Conservation (phyloP, 2,888 invertebrate species). For the Heliconius erato region DNA sequence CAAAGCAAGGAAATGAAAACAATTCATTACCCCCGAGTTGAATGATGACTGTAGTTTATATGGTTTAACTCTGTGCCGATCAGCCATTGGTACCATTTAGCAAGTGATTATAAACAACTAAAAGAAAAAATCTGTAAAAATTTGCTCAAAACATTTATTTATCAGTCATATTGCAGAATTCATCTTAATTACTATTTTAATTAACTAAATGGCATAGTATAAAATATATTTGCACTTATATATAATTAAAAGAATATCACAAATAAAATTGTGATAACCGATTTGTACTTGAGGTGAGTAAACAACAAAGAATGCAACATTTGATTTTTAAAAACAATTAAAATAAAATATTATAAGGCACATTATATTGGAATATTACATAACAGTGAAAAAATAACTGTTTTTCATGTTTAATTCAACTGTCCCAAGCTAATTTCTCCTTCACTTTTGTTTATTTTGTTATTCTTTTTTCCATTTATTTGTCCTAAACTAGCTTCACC, state of each 20-base stretch:
- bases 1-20: too few relatives aligned
- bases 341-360: slow-evolving; percentile 40
- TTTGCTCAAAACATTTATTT: slow-evolving; percentile 60
- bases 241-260: slow-evolving; percentile 59
- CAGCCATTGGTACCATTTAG: neutral
- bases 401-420: slow-evolving; percentile 25
- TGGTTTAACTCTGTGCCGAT: too few relatives aligned
- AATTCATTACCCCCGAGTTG: too few relatives aligned
- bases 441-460: slow-evolving; percentile 60
- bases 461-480: slow-evolving; percentile 54
- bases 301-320: slow-evolving; percentile 53
- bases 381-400: slow-evolving; percentile 12
- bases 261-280: slow-evolving; percentile 65
- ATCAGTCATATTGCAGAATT: slow-evolving; percentile 60
- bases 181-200: slow-evolving; percentile 36
- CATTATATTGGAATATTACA: slow-evolving; percentile 25
- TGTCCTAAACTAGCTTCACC: slow-evolving; percentile 72
- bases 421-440: slow-evolving; percentile 69
- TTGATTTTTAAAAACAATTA: slow-evolving; percentile 45
- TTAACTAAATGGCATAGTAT: slow-evolving; percentile 40
- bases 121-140: slow-evolving; percentile 30
- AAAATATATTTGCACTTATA: slow-evolving; percentile 50
- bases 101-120: neutral
- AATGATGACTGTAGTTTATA: too few relatives aligned
- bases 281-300: slow-evolving; percentile 78